phyloP scores from a whole-genome alignment of 2,113 vertebrate genomes.

The Oncorhynchus tshawytscha region DNA sequence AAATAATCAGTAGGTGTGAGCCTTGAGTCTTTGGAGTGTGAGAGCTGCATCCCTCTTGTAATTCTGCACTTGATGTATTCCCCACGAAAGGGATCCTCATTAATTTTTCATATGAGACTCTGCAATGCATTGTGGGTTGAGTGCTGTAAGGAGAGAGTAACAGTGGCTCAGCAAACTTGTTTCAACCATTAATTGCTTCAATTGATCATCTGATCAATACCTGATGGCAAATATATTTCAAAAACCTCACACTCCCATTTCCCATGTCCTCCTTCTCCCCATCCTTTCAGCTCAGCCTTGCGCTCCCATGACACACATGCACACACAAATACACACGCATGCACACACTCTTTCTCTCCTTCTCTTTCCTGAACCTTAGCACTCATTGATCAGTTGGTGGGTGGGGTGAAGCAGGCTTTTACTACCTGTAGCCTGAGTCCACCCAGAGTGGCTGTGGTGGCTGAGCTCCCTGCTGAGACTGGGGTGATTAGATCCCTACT shows the following conservation, averaged over 20 bases:
- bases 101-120: conserved; percentile 46
- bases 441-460: no score
- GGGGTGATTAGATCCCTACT: no score
- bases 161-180: conserved; percentile 9
- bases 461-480: no score
- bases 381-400: no score
- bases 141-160: background rate
- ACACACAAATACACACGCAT: background rate
- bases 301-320: background rate
- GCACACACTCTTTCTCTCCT: background rate
- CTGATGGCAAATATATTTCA: conserved; percentile 15
- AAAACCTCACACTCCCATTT: background rate
- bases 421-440: no score
- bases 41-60: conserved; percentile 22
- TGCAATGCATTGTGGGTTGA: conserved; percentile 23
- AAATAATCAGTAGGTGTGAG: conserved; percentile 46
- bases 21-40: background rate
- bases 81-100: conserved; percentile 43
- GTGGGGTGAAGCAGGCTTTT: no score
- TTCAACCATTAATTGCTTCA: conserved; percentile 25
- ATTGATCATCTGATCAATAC: conserved; percentile 39
- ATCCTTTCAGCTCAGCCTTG: background rate
- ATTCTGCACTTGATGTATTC: conserved; percentile 35
- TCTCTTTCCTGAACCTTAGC: background rate
- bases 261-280: conserved; percentile 1